Evolutionary conservation across 2,888 invertebrate genomes (phyloP).

Genomic region (Dorcus hopei): DNA sequence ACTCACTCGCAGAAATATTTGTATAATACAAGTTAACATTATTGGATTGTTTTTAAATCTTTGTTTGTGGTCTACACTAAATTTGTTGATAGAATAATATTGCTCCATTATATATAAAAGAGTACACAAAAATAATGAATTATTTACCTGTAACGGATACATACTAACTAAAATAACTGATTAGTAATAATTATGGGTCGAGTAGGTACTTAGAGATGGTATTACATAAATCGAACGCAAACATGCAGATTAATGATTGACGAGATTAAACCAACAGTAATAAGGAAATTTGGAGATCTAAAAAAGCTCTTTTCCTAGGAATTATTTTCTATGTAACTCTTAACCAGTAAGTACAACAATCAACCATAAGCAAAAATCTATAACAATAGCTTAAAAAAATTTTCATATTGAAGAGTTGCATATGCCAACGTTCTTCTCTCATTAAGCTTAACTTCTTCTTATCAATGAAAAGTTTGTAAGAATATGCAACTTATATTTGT

Average conservation of each 20-base stretch:
- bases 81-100: neutral
- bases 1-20: constrained; percentile 22
- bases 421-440: too few relatives aligned
- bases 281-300: too few relatives aligned
- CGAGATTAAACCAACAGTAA: too few relatives aligned
- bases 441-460: too few relatives aligned
- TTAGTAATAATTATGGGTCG: neutral
- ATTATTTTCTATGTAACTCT: neutral
- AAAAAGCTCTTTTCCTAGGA: too few relatives aligned
- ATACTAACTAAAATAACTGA: neutral
- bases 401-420: too few relatives aligned
- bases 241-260: too few relatives aligned
- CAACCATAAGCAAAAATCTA: constrained; percentile 7
- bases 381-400: too few relatives aligned
- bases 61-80: constrained; percentile 2
- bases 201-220: too few relatives aligned
- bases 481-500: too few relatives aligned
- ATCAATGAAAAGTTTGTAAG: too few relatives aligned
- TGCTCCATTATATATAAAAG: neutral
- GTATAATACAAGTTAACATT: constrained; percentile 20
- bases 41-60: constrained; percentile 10
- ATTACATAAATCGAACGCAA: too few relatives aligned
- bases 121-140: neutral
- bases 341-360: constrained; percentile 6
- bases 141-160: neutral